phyloP scores from a whole-genome alignment of 2,888 invertebrate species.

The Temnothorax rugatulus region DNA sequence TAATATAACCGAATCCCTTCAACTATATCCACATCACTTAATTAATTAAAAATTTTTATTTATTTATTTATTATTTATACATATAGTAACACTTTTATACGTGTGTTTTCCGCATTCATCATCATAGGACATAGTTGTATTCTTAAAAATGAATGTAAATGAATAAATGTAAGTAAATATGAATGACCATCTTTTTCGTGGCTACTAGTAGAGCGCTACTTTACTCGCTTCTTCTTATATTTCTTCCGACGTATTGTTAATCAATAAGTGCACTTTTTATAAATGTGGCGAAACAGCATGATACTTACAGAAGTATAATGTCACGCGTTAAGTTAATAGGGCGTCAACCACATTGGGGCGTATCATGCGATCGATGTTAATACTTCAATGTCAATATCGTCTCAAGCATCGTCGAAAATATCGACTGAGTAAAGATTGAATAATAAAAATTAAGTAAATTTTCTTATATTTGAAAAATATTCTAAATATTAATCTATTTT shows the following conservation, averaged over 20 bases:
- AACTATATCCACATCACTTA: neutral
- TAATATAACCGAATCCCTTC: neutral
- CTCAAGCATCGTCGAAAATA: neutral
- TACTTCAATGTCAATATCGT: neutral
- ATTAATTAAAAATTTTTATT: conserved; percentile 15
- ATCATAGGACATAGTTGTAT: neutral
- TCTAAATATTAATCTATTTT: neutral
- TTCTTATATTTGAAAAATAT: neutral
- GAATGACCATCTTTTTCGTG: neutral
- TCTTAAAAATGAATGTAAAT: neutral
- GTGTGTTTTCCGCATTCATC: neutral
- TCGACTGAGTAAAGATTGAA: neutral
- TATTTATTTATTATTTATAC: neutral
- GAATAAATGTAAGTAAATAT: neutral
- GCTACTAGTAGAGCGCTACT: neutral
- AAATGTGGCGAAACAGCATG: neutral
- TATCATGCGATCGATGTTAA: conserved; percentile 30
- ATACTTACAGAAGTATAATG: conserved; percentile 32
- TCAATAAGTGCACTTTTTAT: conserved; percentile 49
- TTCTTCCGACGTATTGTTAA: conserved; percentile 30
- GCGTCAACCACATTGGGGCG: conserved; percentile 40
- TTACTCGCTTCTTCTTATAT: neutral
- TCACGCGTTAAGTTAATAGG: conserved; percentile 25
- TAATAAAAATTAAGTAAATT: neutral
- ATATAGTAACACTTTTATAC: neutral